Evolutionary conservation across 2,888 invertebrate genomes (phyloP).

Genomic region (Sarcophaga rosellei): DNA sequence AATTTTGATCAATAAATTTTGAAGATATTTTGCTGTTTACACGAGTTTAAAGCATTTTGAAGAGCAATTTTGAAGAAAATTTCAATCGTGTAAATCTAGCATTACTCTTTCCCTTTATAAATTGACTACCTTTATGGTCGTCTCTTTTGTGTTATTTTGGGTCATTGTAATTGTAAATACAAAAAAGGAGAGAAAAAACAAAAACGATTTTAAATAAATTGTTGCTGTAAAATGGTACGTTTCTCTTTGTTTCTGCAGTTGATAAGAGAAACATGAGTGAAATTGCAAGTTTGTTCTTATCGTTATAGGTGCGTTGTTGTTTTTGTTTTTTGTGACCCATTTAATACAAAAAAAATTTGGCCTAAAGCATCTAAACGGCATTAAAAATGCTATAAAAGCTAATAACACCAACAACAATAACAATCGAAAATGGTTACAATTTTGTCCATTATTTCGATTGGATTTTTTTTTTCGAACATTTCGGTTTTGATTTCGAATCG

Average conservation of each 20-base stretch:
- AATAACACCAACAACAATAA: constrained; percentile 17
- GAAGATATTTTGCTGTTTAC: too few species aligned
- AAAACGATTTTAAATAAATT: background rate
- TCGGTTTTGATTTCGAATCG: background rate
- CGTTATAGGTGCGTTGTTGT: too few species aligned
- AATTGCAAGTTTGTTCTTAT: too few species aligned
- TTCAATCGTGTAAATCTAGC: too few species aligned
- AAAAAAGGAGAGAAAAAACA: too few species aligned
- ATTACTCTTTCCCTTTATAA: too few species aligned
- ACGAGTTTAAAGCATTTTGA: too few species aligned
- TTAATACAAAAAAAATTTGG: constrained; percentile 7
- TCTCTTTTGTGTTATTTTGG: too few species aligned
- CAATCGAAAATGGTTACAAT: background rate
- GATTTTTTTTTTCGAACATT: background rate
- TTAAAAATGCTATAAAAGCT: constrained; percentile 44
- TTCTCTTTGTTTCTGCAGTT: background rate
- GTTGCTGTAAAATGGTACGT: background rate
- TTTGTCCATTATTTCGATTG: background rate
- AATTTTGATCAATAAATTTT: too few species aligned
- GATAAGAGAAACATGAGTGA: background rate
- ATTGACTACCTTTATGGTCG: too few species aligned
- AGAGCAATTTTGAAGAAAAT: too few species aligned
- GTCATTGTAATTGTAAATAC: too few species aligned
- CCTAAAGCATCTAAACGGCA: constrained; percentile 32
- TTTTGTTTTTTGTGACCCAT: constrained; percentile 1